These are phyloP conservation scores for Heliocidaris tuberculata DNA, from an alignment of 35 echinoderm and acorn worm genomes.

Conservation along the genomic window DNA sequence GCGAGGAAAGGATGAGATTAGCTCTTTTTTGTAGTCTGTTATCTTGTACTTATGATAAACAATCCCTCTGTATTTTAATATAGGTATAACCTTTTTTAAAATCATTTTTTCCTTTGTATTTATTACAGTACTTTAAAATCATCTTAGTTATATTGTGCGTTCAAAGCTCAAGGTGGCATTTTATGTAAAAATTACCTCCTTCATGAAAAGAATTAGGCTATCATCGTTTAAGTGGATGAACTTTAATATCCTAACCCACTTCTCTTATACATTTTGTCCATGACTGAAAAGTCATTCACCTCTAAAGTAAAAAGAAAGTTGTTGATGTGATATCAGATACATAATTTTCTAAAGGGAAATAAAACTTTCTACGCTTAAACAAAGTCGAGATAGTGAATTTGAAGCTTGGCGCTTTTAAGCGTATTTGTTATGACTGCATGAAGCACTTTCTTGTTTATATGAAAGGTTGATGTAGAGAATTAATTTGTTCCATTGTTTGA, in stretches of 20 bases:
- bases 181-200: not conserved
- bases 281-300: constrained; percentile 4
- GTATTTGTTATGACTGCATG: no score
- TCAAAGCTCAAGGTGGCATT: not conserved
- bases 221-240: not conserved
- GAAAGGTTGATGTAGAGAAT: no score
- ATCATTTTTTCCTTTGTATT: not conserved
- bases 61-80: not conserved
- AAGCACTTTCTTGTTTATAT: no score
- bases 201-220: not conserved
- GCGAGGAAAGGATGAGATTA: not conserved
- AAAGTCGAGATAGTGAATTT: no score
- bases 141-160: not conserved
- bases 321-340: not conserved
- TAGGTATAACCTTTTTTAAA: not conserved
- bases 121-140: not conserved
- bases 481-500: no score
- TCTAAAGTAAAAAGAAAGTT: no score
- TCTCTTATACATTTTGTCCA: not conserved
- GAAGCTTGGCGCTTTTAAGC: no score
- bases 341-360: not conserved
- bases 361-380: not conserved
- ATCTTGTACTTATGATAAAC: not conserved
- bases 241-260: not conserved
- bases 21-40: not conserved